Conservation (phyloP, 2,113 vertebrate species). For the Pteronura brasiliensis region DNA sequence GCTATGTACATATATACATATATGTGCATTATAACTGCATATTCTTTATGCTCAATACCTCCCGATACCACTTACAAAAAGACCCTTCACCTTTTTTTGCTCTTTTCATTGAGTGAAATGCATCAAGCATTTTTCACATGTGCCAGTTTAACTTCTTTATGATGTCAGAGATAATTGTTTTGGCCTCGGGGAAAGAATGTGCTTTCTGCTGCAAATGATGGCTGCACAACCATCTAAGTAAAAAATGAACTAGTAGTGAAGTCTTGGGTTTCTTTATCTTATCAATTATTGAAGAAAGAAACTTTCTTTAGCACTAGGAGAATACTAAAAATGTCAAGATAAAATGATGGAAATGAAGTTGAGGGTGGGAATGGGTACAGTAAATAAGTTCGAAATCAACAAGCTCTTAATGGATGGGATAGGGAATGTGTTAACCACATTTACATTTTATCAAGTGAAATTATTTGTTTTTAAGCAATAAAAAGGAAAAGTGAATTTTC, state of each 20-base stretch:
- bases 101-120: slow-evolving; percentile 60
- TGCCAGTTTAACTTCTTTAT: slow-evolving; percentile 75
- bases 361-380: neutral
- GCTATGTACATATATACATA: neutral
- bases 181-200: slow-evolving; percentile 79
- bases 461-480: slow-evolving; percentile 38
- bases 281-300: slow-evolving; percentile 79
- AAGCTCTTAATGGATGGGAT: neutral
- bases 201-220: slow-evolving; percentile 74
- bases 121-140: slow-evolving; percentile 66
- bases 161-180: slow-evolving; percentile 82
- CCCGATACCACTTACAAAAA: slow-evolving; percentile 54
- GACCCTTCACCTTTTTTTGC: slow-evolving; percentile 45
- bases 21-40: neutral
- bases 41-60: slow-evolving; percentile 27
- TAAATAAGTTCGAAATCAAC: slow-evolving; percentile 17
- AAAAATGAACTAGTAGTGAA: slow-evolving; percentile 71
- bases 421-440: neutral
- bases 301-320: slow-evolving; percentile 43
- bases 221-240: slow-evolving; percentile 69
- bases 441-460: slow-evolving; percentile 49
- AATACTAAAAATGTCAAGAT: slow-evolving; percentile 69
- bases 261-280: slow-evolving; percentile 76
- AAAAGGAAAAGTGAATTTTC: slow-evolving; percentile 48
- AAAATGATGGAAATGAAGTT: slow-evolving; percentile 38